Conservation (phyloP, 1,140 invertebrate genomes). For the Ditylenchus dipsaci region DNA sequence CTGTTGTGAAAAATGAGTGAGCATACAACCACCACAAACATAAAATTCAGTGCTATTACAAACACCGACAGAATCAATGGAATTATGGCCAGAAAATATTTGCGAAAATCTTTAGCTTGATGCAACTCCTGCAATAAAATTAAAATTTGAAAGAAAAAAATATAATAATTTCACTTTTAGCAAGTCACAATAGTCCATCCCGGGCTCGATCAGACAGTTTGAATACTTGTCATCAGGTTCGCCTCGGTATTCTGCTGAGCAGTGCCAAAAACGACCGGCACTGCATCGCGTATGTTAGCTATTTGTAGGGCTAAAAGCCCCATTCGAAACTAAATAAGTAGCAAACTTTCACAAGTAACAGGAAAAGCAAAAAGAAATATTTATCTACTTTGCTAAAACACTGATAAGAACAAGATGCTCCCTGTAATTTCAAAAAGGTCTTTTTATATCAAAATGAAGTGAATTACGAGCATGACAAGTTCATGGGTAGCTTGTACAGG, state of each 20-base stretch:
- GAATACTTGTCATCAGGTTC: constrained; percentile 25
- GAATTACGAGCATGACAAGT: no score
- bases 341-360: no score
- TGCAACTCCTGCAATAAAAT: constrained; percentile 30
- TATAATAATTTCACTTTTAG: constrained; percentile 12
- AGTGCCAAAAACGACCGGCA: constrained; percentile 17
- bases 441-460: no score
- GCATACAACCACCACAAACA: constrained; percentile 15
- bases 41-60: constrained; percentile 31
- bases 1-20: constrained; percentile 16
- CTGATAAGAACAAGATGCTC: no score
- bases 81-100: constrained; percentile 18
- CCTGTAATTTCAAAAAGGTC: no score
- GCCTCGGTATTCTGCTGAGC: constrained; percentile 22
- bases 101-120: constrained; percentile 43
- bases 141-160: neutral
- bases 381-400: no score
- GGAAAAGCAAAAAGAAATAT: no score
- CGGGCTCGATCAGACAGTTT: constrained; percentile 1
- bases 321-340: no score
- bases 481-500: no score
- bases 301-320: no score
- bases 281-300: neutral
- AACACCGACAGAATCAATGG: constrained; percentile 42
- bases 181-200: constrained; percentile 3